Evolutionary conservation across 1,140 invertebrate genomes (phyloP).

Genomic region (Drosophila tani): DNA sequence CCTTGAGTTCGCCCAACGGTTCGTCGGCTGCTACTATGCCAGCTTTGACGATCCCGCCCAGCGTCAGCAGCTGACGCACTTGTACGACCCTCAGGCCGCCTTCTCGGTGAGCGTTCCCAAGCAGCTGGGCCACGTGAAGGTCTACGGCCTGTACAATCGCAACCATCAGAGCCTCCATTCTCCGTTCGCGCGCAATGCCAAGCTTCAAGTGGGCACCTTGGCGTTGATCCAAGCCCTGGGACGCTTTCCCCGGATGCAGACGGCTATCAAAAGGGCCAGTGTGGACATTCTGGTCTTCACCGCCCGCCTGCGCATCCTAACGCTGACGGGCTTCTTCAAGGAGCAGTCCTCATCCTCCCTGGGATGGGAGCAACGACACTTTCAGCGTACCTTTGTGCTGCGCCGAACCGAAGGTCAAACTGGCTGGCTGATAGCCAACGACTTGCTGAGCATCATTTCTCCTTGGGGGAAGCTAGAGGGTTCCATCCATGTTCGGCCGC

Average conservation of each 20-base stretch:
- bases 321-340: slow-evolving; percentile 18
- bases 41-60: slow-evolving; percentile 26
- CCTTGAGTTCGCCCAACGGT: slow-evolving; percentile 11
- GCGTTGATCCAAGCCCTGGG: slow-evolving; percentile 15
- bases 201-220: slow-evolving; percentile 22
- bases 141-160: slow-evolving; percentile 42
- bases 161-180: slow-evolving; percentile 22
- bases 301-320: slow-evolving; percentile 9
- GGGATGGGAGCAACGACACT: slow-evolving; percentile 5
- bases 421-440: slow-evolving; percentile 47
- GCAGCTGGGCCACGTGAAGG: background rate
- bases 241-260: slow-evolving; percentile 26
- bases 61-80: slow-evolving; percentile 14
- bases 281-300: slow-evolving; percentile 15
- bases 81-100: slow-evolving; percentile 19
- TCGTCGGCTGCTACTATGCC: slow-evolving; percentile 5
- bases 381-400: slow-evolving; percentile 38
- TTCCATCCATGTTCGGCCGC: too few species aligned
- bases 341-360: background rate
- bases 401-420: background rate
- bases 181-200: slow-evolving; percentile 9
- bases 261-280: background rate
- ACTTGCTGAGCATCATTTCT: slow-evolving; percentile 22
- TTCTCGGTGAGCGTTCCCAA: slow-evolving; percentile 39
- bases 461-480: too few species aligned